phyloP scores from a whole-genome alignment of 64 coral and sea anemone genomes.

The Platygyra sinensis region DNA sequence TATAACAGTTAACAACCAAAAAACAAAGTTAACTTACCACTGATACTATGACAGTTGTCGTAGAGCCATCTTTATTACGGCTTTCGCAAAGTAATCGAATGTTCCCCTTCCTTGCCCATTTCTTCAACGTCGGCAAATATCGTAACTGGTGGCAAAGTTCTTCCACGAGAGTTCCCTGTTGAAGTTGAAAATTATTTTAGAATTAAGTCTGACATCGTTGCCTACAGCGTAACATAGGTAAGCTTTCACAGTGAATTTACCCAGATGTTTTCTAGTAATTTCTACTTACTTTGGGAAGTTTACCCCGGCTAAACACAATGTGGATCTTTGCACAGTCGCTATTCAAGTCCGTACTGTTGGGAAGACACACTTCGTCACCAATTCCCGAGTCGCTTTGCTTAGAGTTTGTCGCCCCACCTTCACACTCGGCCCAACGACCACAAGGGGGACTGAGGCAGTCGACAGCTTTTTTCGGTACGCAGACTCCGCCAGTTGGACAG shows the following conservation, averaged over 20 bases:
- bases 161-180: slow-evolving; percentile 83
- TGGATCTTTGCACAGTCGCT: slow-evolving; percentile 90
- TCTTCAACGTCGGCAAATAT: slow-evolving; percentile 63
- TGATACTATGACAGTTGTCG: slow-evolving; percentile 72
- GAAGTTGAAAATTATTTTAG: neutral
- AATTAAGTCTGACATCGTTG: neutral
- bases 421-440: slow-evolving; percentile 68
- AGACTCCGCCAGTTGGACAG: slow-evolving; percentile 38
- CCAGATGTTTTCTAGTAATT: neutral
- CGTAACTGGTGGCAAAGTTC: slow-evolving; percentile 81
- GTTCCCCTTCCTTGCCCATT: slow-evolving; percentile 61
- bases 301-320: slow-evolving; percentile 58
- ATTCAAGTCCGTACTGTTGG: slow-evolving; percentile 74
- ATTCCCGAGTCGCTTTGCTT: slow-evolving; percentile 44
- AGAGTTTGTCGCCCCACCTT: slow-evolving; percentile 45
- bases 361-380: slow-evolving; percentile 73
- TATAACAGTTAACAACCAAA: too few relatives aligned
- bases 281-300: slow-evolving; percentile 69
- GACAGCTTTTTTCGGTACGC: slow-evolving; percentile 53
- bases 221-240: neutral
- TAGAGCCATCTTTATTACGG: slow-evolving; percentile 16
- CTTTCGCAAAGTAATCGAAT: slow-evolving; percentile 80
- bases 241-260: neutral
- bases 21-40: slow-evolving; percentile 62
- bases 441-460: slow-evolving; percentile 82